These are phyloP conservation scores for Zoanthus sociatus DNA, from an alignment of 92 coral and sea anemone genomes.

Conservation along the genomic window DNA sequence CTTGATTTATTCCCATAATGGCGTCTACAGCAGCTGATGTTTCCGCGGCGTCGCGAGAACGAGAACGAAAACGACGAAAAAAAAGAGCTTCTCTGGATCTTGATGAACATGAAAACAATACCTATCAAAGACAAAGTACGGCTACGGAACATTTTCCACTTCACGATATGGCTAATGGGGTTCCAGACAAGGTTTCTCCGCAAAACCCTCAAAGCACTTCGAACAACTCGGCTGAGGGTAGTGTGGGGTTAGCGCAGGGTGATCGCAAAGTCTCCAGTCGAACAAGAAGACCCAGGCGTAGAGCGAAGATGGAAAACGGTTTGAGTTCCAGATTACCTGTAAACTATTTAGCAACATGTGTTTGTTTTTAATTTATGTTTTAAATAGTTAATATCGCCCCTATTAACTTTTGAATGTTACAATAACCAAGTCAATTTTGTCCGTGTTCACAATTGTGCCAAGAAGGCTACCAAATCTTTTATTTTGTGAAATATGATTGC, in stretches of 20 bases:
- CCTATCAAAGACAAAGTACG: constrained; percentile 76
- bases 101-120: constrained; percentile 82
- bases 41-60: constrained; percentile 42
- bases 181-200: constrained; percentile 23
- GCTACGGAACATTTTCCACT: constrained; percentile 79
- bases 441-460: too few species aligned
- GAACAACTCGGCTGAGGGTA: constrained; percentile 86
- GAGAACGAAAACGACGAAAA: constrained; percentile 82
- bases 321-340: not conserved
- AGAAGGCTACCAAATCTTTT: too few species aligned
- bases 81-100: constrained; percentile 89
- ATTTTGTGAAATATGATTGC: too few species aligned
- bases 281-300: constrained; percentile 76
- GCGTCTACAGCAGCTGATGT: constrained; percentile 15
- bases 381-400: too few species aligned
- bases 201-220: constrained; percentile 72
- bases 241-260: constrained; percentile 71
- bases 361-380: not conserved
- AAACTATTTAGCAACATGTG: not conserved
- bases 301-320: constrained; percentile 91
- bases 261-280: constrained; percentile 67
- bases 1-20: not conserved
- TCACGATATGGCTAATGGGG: constrained; percentile 83
- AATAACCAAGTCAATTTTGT: too few species aligned
- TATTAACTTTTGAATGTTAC: too few species aligned